Evolutionary conservation across 2,113 vertebrate genomes (phyloP).

Genomic region (Pseudopipra pipra): DNA sequence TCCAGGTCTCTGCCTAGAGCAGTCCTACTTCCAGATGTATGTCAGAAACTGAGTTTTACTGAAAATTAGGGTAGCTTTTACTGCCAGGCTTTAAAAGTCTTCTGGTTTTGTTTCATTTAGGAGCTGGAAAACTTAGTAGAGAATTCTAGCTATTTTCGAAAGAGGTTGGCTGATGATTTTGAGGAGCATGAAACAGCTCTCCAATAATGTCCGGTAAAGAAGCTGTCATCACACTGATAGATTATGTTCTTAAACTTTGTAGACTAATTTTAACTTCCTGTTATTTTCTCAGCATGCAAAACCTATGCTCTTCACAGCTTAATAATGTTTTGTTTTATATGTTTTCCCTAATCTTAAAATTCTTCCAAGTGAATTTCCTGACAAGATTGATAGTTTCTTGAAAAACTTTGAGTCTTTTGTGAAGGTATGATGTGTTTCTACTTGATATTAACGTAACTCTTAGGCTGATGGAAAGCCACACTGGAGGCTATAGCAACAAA

Average conservation of each 20-base stretch:
- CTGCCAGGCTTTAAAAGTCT: not conserved
- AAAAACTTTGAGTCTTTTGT: not conserved
- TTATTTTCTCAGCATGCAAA: not conserved
- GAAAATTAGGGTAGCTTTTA: not conserved
- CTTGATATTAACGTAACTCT: fast-evolving
- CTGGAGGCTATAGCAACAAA: not conserved
- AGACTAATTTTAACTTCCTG: not conserved
- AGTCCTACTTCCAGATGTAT: not conserved
- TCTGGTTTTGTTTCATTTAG: not conserved
- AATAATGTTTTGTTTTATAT: not conserved
- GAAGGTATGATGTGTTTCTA: not conserved
- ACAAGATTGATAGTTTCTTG: not conserved
- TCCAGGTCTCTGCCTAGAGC: not conserved
- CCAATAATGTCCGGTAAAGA: not conserved
- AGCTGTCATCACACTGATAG: not conserved
- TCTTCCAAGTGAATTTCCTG: not conserved
- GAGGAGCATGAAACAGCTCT: not conserved
- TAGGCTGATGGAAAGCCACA: not conserved
- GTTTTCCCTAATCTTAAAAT: not conserved
- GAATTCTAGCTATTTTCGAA: not conserved
- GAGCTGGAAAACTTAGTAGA: not conserved
- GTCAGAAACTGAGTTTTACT: slow-evolving; percentile 4
- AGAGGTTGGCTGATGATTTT: not conserved
- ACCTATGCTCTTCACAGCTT: not conserved
- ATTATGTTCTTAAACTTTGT: not conserved